Base-by-base conservation (phyloP, 1,140 invertebrate species). In the Gryllus bimaculatus region DNA sequence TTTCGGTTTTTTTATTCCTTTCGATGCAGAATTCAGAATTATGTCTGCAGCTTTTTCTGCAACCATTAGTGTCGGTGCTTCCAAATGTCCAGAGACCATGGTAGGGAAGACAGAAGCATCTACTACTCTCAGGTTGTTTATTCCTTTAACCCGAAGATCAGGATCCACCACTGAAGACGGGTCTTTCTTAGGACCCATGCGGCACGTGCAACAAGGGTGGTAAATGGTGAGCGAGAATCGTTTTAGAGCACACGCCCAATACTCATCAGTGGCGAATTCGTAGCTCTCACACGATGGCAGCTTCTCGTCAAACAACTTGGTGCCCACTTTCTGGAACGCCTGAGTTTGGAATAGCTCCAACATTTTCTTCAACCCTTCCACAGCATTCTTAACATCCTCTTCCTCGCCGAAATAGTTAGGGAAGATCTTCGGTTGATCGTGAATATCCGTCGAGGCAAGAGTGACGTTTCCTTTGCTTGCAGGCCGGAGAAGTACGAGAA, bases 171-270 rank as follows among this genome's bases (percentile, higher is more conserved):
- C 94, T 1, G 93, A 91, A 48, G 86, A 83, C 4, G 86, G 83
- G 84, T 95, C 93, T 2, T 82, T 84, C 0, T 81, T 26, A 0
- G 91, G 90, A 0, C 94, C 94, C 94, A 96, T 96, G 84, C 92
- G 93, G 39, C 88, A 90, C 0, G 92, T 93, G 0, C 90, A 88
- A 7, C 90, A 86, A 88, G 78, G 13, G 20, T 75, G 13, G 7
- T 21, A 39, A 15, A 20, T 20, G 10, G 74, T 75, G 3, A 75
- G 12, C 1, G 74, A 21, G 4, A 3, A 21, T 75, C 20, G 8
- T 8, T 39, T 75, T 8, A 39, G 12, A 84, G 76, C 83, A 79
- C 83, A 84, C 13, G 78, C 79, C 83, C 82, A 84, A 79, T 83
- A 84, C 18, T 78, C 74, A 77, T 83, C 82, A 39, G 49, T 75